Percentiles rank a stretch among this genome's conserved stretches.
Conservation (phyloP, 2,797 vertebrate species). For the Amblyraja radiata region DNA sequence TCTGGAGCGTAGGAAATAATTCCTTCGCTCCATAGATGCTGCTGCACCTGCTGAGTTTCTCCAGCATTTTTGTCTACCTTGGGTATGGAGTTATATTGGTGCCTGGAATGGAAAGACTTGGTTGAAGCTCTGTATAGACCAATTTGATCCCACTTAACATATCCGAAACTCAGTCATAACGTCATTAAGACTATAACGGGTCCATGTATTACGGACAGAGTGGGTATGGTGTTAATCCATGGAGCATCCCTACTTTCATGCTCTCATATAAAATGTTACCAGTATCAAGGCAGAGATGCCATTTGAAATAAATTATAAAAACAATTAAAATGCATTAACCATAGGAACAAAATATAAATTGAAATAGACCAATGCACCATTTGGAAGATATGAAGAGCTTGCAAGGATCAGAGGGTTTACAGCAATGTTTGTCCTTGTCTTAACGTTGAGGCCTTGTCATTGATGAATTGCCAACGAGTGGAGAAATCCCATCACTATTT, state of each 20-base stretch:
- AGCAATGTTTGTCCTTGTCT: not conserved
- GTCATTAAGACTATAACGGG: not conserved
- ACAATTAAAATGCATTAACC: not conserved
- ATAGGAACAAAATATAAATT: not conserved
- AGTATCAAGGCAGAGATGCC: not conserved
- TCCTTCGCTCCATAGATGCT: no score
- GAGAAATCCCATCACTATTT: not conserved
- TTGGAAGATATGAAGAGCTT: not conserved
- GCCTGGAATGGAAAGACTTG: not conserved
- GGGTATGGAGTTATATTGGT: not conserved
- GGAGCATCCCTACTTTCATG: not conserved
- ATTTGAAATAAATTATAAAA: not conserved
- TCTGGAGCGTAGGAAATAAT: no score
- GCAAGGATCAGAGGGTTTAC: not conserved
- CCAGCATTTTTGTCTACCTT: no score
- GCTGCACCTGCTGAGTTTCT: no score
- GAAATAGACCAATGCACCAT: not conserved
- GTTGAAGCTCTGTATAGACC: not conserved
- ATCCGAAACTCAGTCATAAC: not conserved
- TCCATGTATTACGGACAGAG: not conserved
- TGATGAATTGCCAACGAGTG: not conserved
- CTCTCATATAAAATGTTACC: not conserved
- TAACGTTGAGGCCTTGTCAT: not conserved
- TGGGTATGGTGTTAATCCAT: not conserved
- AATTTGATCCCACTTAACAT: no score